Conservation (phyloP, 2,113 vertebrate species). For the Rissa tridactyla region DNA sequence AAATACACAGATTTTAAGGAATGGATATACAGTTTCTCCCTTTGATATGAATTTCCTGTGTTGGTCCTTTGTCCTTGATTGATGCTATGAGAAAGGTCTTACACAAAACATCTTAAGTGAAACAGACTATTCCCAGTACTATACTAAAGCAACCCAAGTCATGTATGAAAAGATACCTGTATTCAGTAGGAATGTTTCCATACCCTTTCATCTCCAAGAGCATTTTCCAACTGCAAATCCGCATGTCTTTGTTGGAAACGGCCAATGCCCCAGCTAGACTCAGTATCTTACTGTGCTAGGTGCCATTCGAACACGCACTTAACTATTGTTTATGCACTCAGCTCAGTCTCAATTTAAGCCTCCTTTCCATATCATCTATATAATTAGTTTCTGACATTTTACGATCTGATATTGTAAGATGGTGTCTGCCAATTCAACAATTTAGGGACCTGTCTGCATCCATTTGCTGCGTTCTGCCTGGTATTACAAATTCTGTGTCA, state of each 20-base stretch:
- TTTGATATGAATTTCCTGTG: background rate
- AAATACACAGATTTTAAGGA: background rate
- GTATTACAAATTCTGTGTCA: background rate
- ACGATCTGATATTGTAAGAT: background rate
- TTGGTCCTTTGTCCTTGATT: background rate
- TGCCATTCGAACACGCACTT: accelerated
- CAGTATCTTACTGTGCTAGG: background rate
- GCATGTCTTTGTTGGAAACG: background rate
- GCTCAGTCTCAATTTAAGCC: background rate
- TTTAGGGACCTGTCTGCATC: background rate
- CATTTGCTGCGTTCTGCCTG: background rate
- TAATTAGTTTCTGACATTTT: background rate
- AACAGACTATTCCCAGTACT: background rate
- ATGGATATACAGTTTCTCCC: background rate
- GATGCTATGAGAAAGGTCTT: background rate
- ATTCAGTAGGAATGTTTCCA: background rate
- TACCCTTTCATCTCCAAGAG: background rate
- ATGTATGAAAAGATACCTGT: background rate
- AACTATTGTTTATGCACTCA: background rate
- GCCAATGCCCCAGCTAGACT: background rate
- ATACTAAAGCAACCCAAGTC: background rate
- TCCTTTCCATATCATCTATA: background rate
- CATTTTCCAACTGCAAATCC: background rate
- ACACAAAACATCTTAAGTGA: background rate
- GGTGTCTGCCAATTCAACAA: background rate